These are phyloP conservation scores for Ashinkailepas kermadecensis DNA, from an alignment of 2,888 invertebrate species.

Conservation along the genomic window DNA sequence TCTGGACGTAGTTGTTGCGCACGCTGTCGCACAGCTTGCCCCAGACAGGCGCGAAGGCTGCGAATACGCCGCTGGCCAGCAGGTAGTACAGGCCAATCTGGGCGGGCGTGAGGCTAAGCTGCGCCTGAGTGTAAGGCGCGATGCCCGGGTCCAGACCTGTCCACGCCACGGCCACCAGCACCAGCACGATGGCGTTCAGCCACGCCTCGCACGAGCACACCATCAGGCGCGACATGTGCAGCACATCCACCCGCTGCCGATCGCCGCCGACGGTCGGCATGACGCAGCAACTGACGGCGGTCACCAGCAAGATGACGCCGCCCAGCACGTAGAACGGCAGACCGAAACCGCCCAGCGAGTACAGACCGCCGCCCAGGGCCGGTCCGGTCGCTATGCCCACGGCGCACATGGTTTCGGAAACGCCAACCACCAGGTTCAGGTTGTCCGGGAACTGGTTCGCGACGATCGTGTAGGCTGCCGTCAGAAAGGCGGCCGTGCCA, in stretches of 20 bases:
- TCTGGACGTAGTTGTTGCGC: constrained; percentile 11
- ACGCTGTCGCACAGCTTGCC: constrained; percentile 10
- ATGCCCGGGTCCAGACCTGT: constrained; percentile 9
- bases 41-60: neutral
- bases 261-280: constrained; percentile 39
- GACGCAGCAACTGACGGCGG: neutral
- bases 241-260: neutral
- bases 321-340: constrained; percentile 21
- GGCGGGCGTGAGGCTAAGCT: neutral
- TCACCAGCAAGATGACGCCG: neutral
- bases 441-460: constrained; percentile 17
- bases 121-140: neutral
- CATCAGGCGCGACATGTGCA: neutral
- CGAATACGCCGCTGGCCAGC: constrained; percentile 7
- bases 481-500: constrained; percentile 4
- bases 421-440: constrained; percentile 7
- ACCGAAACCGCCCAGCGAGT: neutral
- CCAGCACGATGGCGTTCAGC: neutral
- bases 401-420: neutral
- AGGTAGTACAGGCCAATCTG: constrained; percentile 8
- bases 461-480: constrained; percentile 19
- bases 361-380: constrained; percentile 16
- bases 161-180: neutral
- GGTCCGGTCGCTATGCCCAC: neutral
- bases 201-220: neutral